Evolutionary conservation across 2,113 vertebrate genomes (phyloP), one percentile per base, ranked within the genome.

Genomic region (Ellobius talpinus): DNA sequence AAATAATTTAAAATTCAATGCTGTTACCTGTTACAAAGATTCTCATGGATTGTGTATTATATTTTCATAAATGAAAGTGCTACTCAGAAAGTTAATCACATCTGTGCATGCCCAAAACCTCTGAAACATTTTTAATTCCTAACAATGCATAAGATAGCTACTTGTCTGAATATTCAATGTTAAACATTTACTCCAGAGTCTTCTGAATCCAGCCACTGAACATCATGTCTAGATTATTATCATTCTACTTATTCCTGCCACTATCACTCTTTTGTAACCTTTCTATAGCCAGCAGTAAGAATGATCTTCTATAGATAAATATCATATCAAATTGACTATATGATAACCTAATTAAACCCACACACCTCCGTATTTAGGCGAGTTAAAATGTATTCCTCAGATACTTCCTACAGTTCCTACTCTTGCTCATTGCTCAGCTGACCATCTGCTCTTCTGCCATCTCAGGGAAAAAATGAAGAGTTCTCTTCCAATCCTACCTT

Each of bases 51-150:
- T 39, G 26, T 13, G 12, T n/a, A 63, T 33, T 16, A 26, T 79
- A 11, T 47, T 45, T 4, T 29, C 7, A 7, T 77, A 68, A 68
- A n/a, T 36, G 39, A 74, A 19, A 65, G 0, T n/a, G 12, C 33
- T n/a, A 1, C 4, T 61, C 65, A 6, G 66, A 23, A 9, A 10
- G 70, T 23, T 8, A 7, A 7, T 6, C 58, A 3, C 2, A 58
- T 2, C 63, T 45, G 0, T 1, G 29, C 29, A 11, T 63, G 16
- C 11, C 12, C 13, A 11, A 31, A 21, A 4, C 52, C 4, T 14
- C 33, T 21, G 58, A 55, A 47, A 19, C 42, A 87, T 87, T 26
- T 50, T 94, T 39, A 63, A 52, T 70, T 24, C 47, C 4, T 58
- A 42, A 66, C n/a, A 36, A 0, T 47, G 7, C 36, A 63, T 9